These are phyloP conservation scores for Clanis bilineata DNA, from an alignment of 2,888 invertebrate species.

Conservation along the genomic window DNA sequence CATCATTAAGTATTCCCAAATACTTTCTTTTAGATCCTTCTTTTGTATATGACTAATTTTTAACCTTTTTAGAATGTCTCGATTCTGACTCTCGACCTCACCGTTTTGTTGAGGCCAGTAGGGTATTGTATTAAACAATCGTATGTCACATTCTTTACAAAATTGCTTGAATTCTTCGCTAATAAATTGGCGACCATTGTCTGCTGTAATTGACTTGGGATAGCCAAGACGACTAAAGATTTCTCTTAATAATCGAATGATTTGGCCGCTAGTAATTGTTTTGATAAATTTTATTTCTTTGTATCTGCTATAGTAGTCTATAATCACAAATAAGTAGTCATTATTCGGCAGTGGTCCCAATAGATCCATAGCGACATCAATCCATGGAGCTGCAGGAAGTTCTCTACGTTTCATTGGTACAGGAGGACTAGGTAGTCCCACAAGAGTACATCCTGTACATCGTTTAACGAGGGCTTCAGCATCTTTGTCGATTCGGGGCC, in stretches of 20 bases:
- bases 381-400: neutral
- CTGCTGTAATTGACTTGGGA: neutral
- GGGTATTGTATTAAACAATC: neutral
- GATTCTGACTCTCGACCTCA: neutral
- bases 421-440: neutral
- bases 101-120: neutral
- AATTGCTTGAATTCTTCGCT: neutral
- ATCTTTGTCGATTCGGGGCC: neutral
- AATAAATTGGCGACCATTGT: neutral
- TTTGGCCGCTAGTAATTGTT: neutral
- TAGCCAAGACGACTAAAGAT: neutral
- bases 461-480: neutral
- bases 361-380: neutral
- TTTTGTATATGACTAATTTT: neutral
- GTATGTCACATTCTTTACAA: neutral
- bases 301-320: neutral
- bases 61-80: neutral
- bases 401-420: neutral
- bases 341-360: neutral
- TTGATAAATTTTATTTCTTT: neutral
- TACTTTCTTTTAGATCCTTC: neutral
- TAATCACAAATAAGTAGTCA: neutral
- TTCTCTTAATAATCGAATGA: neutral
- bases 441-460: neutral
- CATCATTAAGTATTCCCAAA: neutral